phyloP scores from a whole-genome alignment of 2,797 vertebrate genomes.

The Antennarius maculatus region DNA sequence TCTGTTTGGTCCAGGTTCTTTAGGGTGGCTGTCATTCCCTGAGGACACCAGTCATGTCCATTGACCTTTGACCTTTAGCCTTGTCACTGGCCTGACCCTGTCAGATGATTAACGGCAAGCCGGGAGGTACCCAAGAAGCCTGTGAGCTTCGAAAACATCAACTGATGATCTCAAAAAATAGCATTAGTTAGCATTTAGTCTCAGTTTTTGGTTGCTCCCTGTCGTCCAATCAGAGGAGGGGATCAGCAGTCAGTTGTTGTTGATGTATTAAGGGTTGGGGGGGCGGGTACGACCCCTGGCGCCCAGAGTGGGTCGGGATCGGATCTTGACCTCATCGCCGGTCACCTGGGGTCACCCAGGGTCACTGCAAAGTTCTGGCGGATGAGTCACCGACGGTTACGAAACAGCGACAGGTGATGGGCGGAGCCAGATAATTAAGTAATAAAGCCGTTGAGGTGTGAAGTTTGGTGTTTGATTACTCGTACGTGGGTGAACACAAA shows the following conservation, averaged over 20 bases:
- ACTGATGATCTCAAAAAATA: slow-evolving; percentile 14
- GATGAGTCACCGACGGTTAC: slow-evolving; percentile 22
- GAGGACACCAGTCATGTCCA: slow-evolving; percentile 19
- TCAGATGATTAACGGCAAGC: slow-evolving; percentile 28
- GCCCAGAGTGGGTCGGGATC: too few relatives aligned
- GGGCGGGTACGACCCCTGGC: too few relatives aligned
- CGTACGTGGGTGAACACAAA: slow-evolving; percentile 18
- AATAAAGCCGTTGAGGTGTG: slow-evolving; percentile 6
- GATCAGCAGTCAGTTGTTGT: too few relatives aligned
- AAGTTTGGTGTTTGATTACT: slow-evolving; percentile 18
- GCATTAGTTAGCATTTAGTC: neutral
- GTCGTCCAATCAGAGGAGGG: neutral
- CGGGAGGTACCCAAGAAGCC: slow-evolving; percentile 14
- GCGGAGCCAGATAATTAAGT: slow-evolving; percentile 19
- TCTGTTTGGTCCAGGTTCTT: slow-evolving; percentile 26
- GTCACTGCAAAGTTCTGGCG: too few relatives aligned
- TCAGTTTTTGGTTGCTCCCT: too few relatives aligned
- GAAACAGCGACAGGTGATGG: slow-evolving; percentile 31
- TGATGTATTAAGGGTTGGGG: too few relatives aligned
- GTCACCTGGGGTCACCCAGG: too few relatives aligned
- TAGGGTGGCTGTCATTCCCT: slow-evolving; percentile 30
- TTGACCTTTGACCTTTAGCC: slow-evolving; percentile 42
- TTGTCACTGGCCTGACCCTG: slow-evolving; percentile 31
- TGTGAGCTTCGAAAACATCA: slow-evolving; percentile 17
- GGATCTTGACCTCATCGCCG: too few relatives aligned